A percentile compares a stretch with the other conserved stretches of the same genome.
Evolutionary conservation across 2,113 vertebrate species (phyloP).

Genomic region (Colaptes auratus): DNA sequence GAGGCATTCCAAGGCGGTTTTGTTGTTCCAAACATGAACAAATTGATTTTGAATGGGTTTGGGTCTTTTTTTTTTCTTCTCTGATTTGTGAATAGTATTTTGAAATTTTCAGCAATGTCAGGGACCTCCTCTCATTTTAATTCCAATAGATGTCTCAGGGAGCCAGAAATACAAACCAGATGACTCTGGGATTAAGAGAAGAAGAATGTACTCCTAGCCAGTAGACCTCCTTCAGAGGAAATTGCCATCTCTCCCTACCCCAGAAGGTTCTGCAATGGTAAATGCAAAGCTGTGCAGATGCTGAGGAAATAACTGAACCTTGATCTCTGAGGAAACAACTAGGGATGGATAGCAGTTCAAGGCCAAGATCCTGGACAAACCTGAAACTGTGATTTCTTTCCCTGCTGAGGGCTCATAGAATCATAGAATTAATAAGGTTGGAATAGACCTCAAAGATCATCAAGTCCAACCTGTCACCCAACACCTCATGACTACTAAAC

Average conservation of each 20-base stretch:
- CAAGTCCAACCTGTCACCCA: no score
- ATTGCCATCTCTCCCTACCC: slow-evolving; percentile 2
- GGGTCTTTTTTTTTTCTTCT: not conserved
- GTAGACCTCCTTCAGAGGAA: slow-evolving; percentile 38
- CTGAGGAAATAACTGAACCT: not conserved
- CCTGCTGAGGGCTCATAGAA: not conserved
- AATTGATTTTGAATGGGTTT: not conserved
- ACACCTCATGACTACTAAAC: no score
- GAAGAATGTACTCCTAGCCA: slow-evolving; percentile 25
- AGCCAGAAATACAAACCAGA: slow-evolving; percentile 27
- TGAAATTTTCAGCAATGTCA: not conserved
- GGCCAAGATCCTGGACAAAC: not conserved
- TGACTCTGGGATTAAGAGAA: slow-evolving; percentile 37
- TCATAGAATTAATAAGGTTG: no score
- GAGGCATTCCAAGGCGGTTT: not conserved
- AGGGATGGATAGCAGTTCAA: not conserved
- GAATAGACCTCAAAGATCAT: no score
- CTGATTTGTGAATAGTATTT: not conserved
- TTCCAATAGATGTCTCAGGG: slow-evolving; percentile 24
- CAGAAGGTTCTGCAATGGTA: slow-evolving; percentile 18
- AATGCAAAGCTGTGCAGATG: slow-evolving; percentile 6
- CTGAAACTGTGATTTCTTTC: not conserved
- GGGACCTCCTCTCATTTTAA: slow-evolving; percentile 20
- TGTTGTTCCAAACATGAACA: not conserved
- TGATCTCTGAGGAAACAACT: not conserved